Base-by-base conservation (phyloP, 2,888 invertebrate species). In the Thalpophila matura region DNA sequence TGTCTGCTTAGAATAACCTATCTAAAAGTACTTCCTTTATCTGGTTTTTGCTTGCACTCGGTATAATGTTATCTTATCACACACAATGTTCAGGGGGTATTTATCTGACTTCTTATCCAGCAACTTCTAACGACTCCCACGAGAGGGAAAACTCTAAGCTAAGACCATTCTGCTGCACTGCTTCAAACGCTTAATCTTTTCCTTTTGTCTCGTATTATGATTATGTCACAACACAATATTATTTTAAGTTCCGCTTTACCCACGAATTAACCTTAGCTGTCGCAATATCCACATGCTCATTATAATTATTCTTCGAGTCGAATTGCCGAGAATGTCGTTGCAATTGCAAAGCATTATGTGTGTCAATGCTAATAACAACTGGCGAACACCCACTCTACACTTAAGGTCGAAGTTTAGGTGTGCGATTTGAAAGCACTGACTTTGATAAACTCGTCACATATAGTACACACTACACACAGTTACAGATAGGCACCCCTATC, bases 291-390 rank as follows among this genome's bases (percentile, higher is more conserved):
- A 78, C 78, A 77, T 70, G 64, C 79, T 83, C 81, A 86, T 88
- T 85, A 81, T 85, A 82, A 86, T 86, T 86, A 83, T 84, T 83
- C 81, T 82, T 77, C 63, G 57, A 85, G 83, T 74, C 77, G 77
- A 86, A 89, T 82, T 84, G 80, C 79, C 83, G 80, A 86, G 86
- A 89, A 89, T 89, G 88, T 88, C 82, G 77, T 73, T 86, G 86
- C 82, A 86, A 86, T 87, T 86, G 85, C 83, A 77, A 80, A 81
- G 78, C 79, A 74, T 81, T 78, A 92, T 91, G 89, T 92, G 79
- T 92, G 93, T 93, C 93, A 93, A 92, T 93, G 93, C 86, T 93
- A 91, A 90, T 88, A 86, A 82, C 75, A 76, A 77, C 76, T 77
- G 57, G 82, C 86, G 75, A 81, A 89, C 92, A 86, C 91, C 89